phyloP scores from a whole-genome alignment of 2,888 invertebrate genomes.

The Clostera curtula region DNA sequence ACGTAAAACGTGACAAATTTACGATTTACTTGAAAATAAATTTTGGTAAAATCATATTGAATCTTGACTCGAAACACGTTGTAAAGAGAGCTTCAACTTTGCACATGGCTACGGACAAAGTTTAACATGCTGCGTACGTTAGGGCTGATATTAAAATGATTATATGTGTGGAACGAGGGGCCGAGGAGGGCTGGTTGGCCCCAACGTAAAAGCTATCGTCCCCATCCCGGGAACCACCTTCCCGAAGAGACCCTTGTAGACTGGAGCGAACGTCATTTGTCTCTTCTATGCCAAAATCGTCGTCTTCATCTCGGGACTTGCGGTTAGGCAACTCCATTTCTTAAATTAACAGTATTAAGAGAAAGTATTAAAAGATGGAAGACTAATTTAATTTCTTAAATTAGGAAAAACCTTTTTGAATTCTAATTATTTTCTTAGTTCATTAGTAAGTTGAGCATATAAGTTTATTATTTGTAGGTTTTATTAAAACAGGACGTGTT shows the following conservation, averaged over 20 bases:
- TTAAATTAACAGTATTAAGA: conserved; percentile 24
- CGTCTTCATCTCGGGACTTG: conserved; percentile 66
- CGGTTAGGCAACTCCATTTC: conserved; percentile 78
- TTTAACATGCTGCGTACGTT: conserved; percentile 51
- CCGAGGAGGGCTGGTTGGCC: conserved; percentile 37
- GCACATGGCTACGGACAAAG: conserved; percentile 45
- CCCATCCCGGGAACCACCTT: conserved; percentile 69
- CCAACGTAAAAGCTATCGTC: conserved; percentile 63
- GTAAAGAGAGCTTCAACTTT: conserved; percentile 32
- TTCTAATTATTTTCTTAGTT: neutral
- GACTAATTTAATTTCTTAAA: too few relatives aligned
- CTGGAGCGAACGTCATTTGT: conserved; percentile 76
- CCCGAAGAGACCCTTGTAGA: conserved; percentile 78
- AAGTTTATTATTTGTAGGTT: too few relatives aligned
- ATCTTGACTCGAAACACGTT: neutral
- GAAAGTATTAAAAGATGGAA: too few relatives aligned
- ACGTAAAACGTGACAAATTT: conserved; percentile 13
- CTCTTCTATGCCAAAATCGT: conserved; percentile 53
- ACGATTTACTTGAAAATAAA: neutral
- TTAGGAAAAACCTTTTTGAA: neutral
- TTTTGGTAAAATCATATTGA: conserved; percentile 1
- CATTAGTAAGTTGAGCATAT: too few relatives aligned
- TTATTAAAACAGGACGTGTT: too few relatives aligned
- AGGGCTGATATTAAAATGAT: conserved; percentile 55
- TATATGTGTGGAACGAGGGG: conserved; percentile 30